These are phyloP conservation scores for Laticauda laticaudata DNA, from an alignment of 2,113 vertebrate species.

Conservation along the genomic window DNA sequence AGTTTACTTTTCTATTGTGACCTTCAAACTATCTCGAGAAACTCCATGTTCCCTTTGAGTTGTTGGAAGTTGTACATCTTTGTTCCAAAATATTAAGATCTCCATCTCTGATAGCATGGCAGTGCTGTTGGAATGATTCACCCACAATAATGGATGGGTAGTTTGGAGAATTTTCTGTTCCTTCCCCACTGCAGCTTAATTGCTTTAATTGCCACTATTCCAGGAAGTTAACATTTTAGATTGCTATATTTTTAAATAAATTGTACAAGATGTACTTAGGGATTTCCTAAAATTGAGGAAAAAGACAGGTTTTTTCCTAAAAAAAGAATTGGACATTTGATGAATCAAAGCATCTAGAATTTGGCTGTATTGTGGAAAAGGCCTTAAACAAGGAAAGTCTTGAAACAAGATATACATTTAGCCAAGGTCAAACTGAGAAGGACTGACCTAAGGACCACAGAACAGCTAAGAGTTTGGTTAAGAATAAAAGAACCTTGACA, in stretches of 20 bases:
- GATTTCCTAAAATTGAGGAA: slow-evolving; percentile 25
- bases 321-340: background rate
- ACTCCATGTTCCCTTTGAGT: background rate
- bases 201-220: slow-evolving; percentile 39
- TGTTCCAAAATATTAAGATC: background rate
- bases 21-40: background rate
- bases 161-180: background rate
- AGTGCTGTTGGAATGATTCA: background rate
- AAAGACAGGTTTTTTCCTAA: background rate
- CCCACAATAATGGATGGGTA: background rate
- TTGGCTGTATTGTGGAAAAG: background rate
- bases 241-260: slow-evolving; percentile 57
- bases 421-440: background rate
- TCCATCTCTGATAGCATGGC: too few species aligned
- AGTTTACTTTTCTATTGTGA: background rate
- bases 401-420: background rate
- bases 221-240: slow-evolving; percentile 50
- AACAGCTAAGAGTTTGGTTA: background rate
- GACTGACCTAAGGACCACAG: background rate
- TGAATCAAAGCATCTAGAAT: slow-evolving; percentile 14
- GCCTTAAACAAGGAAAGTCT: background rate
- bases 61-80: background rate
- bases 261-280: slow-evolving; percentile 34
- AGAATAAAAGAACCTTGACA: background rate
- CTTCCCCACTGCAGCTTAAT: background rate